These are phyloP conservation scores for Baccha elongata DNA, from an alignment of 2,888 invertebrate genomes.

Conservation along the genomic window DNA sequence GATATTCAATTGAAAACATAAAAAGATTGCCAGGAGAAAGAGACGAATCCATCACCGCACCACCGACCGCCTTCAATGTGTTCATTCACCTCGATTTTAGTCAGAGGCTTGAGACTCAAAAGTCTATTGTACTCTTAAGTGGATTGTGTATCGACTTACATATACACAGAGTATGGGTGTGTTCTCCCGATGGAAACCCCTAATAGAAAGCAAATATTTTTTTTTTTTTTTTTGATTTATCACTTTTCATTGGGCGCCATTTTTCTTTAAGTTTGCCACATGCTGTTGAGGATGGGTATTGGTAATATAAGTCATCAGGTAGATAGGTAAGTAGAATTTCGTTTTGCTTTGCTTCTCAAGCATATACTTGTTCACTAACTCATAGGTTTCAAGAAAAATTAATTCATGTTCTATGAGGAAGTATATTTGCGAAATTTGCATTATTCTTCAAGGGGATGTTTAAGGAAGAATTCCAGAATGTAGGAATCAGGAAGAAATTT, in stretches of 20 bases:
- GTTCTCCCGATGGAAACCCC: conserved; percentile 22
- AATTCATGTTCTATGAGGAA: conserved; percentile 65
- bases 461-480: conserved; percentile 46
- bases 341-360: conserved; percentile 19
- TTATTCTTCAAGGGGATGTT: conserved; percentile 53
- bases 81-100: conserved; percentile 59
- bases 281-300: neutral
- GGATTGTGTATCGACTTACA: conserved; percentile 34
- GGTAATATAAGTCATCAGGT: conserved; percentile 19
- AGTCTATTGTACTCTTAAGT: conserved; percentile 59
- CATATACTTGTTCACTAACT: conserved; percentile 9
- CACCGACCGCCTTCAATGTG: conserved; percentile 25
- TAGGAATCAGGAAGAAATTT: conserved; percentile 7
- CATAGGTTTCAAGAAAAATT: conserved; percentile 37
- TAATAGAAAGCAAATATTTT: conserved; percentile 70
- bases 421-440: conserved; percentile 71
- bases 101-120: conserved; percentile 32
- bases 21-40: conserved; percentile 42
- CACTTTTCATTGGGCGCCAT: conserved; percentile 58
- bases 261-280: neutral
- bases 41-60: neutral
- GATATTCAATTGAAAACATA: neutral
- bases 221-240: conserved; percentile 64
- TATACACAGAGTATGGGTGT: neutral
- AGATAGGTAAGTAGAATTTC: conserved; percentile 18